Evolutionary conservation across 2,113 vertebrate genomes (phyloP).

Genomic region (Gambusia affinis): DNA sequence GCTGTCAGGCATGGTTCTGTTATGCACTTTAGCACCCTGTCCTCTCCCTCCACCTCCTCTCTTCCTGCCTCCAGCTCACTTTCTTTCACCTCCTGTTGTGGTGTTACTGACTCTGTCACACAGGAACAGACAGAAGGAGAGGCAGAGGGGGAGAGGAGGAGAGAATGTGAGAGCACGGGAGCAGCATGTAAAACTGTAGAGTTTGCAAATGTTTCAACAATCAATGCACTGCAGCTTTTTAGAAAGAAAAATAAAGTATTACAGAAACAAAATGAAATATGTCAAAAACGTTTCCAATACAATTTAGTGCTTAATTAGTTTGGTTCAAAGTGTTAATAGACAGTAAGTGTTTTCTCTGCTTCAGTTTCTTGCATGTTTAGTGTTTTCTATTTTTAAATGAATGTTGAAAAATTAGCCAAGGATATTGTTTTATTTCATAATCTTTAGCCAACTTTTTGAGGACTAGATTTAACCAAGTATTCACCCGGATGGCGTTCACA

Average conservation of each 20-base stretch:
- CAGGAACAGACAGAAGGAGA: slow-evolving; percentile 69
- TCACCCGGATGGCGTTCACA: too few species aligned
- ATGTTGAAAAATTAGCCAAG: too few species aligned
- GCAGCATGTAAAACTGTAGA: slow-evolving; percentile 47
- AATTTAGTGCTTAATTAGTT: background rate
- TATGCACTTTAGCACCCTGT: slow-evolving; percentile 62
- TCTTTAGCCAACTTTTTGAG: too few species aligned
- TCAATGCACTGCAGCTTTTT: slow-evolving; percentile 30
- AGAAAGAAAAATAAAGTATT: background rate
- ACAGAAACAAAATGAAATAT: background rate
- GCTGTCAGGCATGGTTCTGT: slow-evolving; percentile 35
- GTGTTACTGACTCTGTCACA: slow-evolving; percentile 73
- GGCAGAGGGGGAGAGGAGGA: slow-evolving; percentile 37
- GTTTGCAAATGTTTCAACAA: slow-evolving; percentile 48
- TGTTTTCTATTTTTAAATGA: too few species aligned
- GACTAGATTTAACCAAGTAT: too few species aligned
- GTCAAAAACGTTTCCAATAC: background rate
- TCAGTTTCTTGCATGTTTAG: background rate
- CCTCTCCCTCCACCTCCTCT: slow-evolving; percentile 40
- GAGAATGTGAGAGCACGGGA: slow-evolving; percentile 43
- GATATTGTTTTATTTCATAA: too few species aligned
- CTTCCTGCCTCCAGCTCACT: slow-evolving; percentile 68
- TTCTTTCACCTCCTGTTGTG: slow-evolving; percentile 74
- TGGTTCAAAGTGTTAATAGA: background rate
- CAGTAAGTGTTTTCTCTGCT: background rate